A percentile compares a stretch with the other conserved stretches of the same genome.
phyloP scores from a whole-genome alignment of 2,888 invertebrate species.

The Dicycla oo region DNA sequence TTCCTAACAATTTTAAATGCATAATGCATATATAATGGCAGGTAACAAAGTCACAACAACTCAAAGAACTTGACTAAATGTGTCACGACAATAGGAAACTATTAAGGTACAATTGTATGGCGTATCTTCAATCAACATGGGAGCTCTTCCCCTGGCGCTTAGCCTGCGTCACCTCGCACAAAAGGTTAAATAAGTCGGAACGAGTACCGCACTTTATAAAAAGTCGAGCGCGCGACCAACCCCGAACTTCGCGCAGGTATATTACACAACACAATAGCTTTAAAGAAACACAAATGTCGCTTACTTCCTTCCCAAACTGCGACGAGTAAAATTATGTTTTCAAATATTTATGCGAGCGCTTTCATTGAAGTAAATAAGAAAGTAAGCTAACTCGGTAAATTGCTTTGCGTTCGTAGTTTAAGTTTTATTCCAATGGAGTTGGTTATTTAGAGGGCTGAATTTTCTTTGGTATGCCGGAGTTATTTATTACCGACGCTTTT shows the following conservation, averaged over 20 bases:
- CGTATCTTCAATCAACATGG: slow-evolving; percentile 64
- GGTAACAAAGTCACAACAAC: slow-evolving; percentile 29
- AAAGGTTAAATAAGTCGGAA: slow-evolving; percentile 79
- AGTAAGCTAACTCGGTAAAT: slow-evolving; percentile 55
- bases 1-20: slow-evolving; percentile 33
- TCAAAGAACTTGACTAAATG: slow-evolving; percentile 41
- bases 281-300: slow-evolving; percentile 51
- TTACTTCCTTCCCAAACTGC: slow-evolving; percentile 47
- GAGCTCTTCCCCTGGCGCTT: slow-evolving; percentile 50
- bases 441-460: slow-evolving; percentile 54
- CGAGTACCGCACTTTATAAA: slow-evolving; percentile 66
- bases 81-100: slow-evolving; percentile 62
- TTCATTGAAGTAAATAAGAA: slow-evolving; percentile 54
- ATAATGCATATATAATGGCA: slow-evolving; percentile 47
- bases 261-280: slow-evolving; percentile 55
- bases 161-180: slow-evolving; percentile 68
- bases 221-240: slow-evolving; percentile 67
- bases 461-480: slow-evolving; percentile 48
- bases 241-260: slow-evolving; percentile 51
- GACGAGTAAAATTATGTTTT: slow-evolving; percentile 49
- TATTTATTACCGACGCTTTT: slow-evolving; percentile 59
- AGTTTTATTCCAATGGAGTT: slow-evolving; percentile 49
- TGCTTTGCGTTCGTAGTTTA: slow-evolving; percentile 46
- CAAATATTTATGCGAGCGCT: slow-evolving; percentile 51
- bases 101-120: slow-evolving; percentile 60